Conservation (phyloP, 53 echinoderm and acorn worm genomes). For the Temnopleurus reevesii region DNA sequence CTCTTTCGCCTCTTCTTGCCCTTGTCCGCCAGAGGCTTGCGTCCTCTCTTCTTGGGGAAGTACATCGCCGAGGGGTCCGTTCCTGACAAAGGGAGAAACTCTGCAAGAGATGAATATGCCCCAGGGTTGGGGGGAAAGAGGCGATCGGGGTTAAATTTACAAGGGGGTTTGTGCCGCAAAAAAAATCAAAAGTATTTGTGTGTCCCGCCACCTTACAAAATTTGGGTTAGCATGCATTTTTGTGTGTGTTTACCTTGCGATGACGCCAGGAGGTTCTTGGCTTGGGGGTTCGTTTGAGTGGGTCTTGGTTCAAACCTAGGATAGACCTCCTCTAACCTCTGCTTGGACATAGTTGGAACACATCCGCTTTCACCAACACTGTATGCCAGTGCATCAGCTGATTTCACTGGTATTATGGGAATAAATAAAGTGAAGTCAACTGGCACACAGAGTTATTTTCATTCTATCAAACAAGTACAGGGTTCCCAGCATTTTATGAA, state of each 20-base stretch:
- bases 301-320: conserved; percentile 23
- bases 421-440: conserved; percentile 37
- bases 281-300: conserved; percentile 37
- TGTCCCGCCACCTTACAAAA: conserved; percentile 18
- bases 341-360: conserved; percentile 21
- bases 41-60: conserved; percentile 86
- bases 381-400: conserved; percentile 23
- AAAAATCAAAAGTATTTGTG: neutral
- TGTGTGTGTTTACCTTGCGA: conserved; percentile 32
- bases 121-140: conserved; percentile 42
- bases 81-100: conserved; percentile 63
- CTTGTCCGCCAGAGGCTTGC: conserved; percentile 90
- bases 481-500: too few species aligned
- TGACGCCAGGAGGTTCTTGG: conserved; percentile 30
- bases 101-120: conserved; percentile 61
- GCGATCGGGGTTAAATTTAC: conserved; percentile 43
- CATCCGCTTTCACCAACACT: conserved; percentile 6
- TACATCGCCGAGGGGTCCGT: conserved; percentile 66
- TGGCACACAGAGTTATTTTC: conserved; percentile 16
- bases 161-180: conserved; percentile 13
- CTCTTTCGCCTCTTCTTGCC: conserved; percentile 93
- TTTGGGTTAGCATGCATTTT: conserved; percentile 23
- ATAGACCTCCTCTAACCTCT: conserved; percentile 24
- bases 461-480: too few species aligned
- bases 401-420: conserved; percentile 10